Evolutionary conservation across 2,888 invertebrate genomes (phyloP).

Genomic region (Mesorhabditis belari): DNA sequence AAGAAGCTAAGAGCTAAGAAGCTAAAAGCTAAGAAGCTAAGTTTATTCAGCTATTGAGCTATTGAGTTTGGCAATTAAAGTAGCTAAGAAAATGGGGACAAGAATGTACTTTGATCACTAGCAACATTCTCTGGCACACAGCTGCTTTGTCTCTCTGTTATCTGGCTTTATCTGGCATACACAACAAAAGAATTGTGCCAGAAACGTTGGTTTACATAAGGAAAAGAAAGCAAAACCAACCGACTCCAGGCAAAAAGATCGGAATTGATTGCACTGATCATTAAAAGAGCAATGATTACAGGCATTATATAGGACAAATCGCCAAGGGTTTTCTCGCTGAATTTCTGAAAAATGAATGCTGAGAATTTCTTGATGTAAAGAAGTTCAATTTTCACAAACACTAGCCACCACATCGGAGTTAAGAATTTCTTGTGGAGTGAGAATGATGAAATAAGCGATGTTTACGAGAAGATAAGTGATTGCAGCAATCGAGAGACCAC

Average conservation of each 20-base stretch:
- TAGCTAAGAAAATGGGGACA: no score
- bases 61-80: no score
- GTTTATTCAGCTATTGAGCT: no score
- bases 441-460: conserved; percentile 23
- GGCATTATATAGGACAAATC: conserved; percentile 22
- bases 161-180: no score
- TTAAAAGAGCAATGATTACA: conserved; percentile 22
- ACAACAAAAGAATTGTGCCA: no score
- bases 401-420: conserved; percentile 27
- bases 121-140: no score
- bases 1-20: no score
- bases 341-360: conserved; percentile 19
- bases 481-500: conserved; percentile 20
- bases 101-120: no score
- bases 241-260: conserved; percentile 30
- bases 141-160: no score
- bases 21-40: no score
- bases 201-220: no score
- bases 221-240: no score
- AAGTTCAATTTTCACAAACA: conserved; percentile 7
- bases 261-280: conserved; percentile 27
- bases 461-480: conserved; percentile 23
- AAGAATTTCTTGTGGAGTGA: conserved; percentile 22
- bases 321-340: conserved; percentile 25
- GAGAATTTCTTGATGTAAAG: not conserved